Base-by-base conservation (phyloP, 2,888 invertebrate genomes). In the Autographa pulchrina region DNA sequence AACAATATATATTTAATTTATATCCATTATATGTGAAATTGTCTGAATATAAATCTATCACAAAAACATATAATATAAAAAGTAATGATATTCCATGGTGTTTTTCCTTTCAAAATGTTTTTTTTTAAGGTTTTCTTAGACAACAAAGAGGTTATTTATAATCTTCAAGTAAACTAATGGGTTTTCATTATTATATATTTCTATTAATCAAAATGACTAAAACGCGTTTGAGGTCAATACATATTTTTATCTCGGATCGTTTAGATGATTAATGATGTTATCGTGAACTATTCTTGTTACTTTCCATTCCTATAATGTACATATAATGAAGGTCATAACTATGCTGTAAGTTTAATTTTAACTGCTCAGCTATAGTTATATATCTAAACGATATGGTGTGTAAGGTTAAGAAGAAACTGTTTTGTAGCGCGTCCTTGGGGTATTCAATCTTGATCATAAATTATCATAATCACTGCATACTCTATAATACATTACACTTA, bases 401-500 rank as follows among this genome's bases (percentile, higher is more conserved):
- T 25, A 25, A 25, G 25, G 18, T 54, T 20, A 11, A 54, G 20
- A 9, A 3, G 0, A 54, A 54, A 18, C 18, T 54, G n/a, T n/a
- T n/a, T n/a, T 48, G 5, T 6, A 25, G 25, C 25, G 20, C 25
- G 54, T 25, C 54, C 54, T 20, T 56, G 54, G 2, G 54, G 20
- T 25, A 25, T 56, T 25, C 9, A 56, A 25, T 56, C 25, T 56
- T 4, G 54, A 56, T 25, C 25, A 56, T 56, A 56, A 25, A 56
- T 59, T 59, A 31, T 31, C 31, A 32, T 58, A 58, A n/a, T 59
- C 66, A 54, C 61, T 60, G 52, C 63, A 32, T 59, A 66, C 31
- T 58, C 62, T 63, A 62, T 61, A 77, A 77, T 61, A 72, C 63
- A 78, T 81, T 77, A 81, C 72, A n/a, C 65, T 60, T 32, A 20